Percentiles rank a stretch among this genome's conserved stretches.
Evolutionary conservation across 2,888 invertebrate genomes (phyloP).

Genomic region (Trissonchulus sp.): DNA sequence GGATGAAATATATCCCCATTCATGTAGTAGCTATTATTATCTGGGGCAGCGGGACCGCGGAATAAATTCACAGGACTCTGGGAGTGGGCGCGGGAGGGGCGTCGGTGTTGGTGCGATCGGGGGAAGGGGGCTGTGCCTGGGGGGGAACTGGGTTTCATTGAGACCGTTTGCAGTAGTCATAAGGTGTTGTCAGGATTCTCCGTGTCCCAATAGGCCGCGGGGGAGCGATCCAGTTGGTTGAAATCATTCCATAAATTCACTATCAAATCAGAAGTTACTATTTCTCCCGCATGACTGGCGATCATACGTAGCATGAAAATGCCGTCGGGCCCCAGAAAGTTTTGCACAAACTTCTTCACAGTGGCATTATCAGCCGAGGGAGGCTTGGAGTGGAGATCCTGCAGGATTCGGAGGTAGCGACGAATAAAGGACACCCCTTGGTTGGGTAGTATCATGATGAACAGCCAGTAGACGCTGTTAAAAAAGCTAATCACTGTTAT

Average conservation of each 20-base stretch:
- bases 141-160: too few relatives aligned
- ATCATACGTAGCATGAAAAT: conserved; percentile 53
- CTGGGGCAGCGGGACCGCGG: too few relatives aligned
- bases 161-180: conserved; percentile 5
- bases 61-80: too few relatives aligned
- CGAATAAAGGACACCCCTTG: conserved; percentile 49
- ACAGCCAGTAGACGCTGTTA: conserved; percentile 49
- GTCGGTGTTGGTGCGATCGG: background rate
- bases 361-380: conserved; percentile 48
- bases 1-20: background rate
- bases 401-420: conserved; percentile 50
- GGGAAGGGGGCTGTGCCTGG: background rate
- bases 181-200: conserved; percentile 20
- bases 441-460: conserved; percentile 51
- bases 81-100: too few relatives aligned
- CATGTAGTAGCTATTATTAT: too few relatives aligned
- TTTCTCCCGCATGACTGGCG: conserved; percentile 51
- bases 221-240: conserved; percentile 50
- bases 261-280: conserved; percentile 50
- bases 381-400: conserved; percentile 49
- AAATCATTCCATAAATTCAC: conserved; percentile 52
- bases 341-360: conserved; percentile 49
- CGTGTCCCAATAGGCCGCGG: conserved; percentile 50
- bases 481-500: conserved; percentile 49
- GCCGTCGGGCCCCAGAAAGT: conserved; percentile 46